Base-by-base conservation (phyloP, 2,888 invertebrate genomes). In the Andrena chrysosceles region DNA sequence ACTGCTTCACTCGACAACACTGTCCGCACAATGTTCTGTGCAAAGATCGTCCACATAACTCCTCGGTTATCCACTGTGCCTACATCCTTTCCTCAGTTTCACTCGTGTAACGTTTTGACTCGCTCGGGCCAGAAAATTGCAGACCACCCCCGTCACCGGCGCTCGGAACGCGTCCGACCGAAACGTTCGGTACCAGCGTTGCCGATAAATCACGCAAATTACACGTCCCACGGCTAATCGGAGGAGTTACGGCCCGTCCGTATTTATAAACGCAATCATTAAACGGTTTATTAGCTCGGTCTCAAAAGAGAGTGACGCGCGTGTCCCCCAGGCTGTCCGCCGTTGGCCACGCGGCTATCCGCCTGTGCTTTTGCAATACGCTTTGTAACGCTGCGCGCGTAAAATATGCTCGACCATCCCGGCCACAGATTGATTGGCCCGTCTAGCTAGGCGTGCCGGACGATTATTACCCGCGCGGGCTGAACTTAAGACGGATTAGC, bases 401-500 rank as follows among this genome's bases (percentile, higher is more conserved):
- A 70, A 81, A 76, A 64, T 80, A 68, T n/a, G 63, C 77, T 59
- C 60, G 73, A n/a, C 56, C 20, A 48, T 68, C 59, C n/a, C 60
- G 20, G 74, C 62, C 76, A 75, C 83, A 89, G 90, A 91, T 90
- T 89, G 90, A 91, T 91, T 77, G 90, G 83, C 85, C 85, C 83
- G 88, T 89, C 90, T 87, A 74, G 83, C 83, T 77, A 78, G 87
- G 87, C 90, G 87, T 80, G 87, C 83, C 84, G 85, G 85, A 84
- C 89, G 91, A 91, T 91, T 90, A 91, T 91, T 91, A 85, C 88
- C 87, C 85, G 82, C 79, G 77, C 79, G 66, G 74, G 68, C 77
- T 75, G 70, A 75, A 83, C 85, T 86, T 74, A 70, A 87, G 87
- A 87, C 89, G 88, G 87, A 89, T 89, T 89, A 89, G 85, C 87